Conservation (phyloP, 2,888 invertebrate genomes). For the Spodoptera picta region DNA sequence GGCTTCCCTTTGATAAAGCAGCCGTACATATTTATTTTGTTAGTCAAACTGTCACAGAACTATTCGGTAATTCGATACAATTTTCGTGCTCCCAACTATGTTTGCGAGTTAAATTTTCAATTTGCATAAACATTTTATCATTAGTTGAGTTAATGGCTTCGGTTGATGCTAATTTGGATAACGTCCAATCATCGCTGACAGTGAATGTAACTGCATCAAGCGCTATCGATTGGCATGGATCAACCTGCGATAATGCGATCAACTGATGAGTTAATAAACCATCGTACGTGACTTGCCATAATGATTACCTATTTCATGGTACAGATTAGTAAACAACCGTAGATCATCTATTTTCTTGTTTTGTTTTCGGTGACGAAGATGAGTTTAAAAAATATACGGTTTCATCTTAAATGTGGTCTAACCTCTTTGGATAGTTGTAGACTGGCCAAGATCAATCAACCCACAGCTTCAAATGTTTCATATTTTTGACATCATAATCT, state of each 20-base stretch:
- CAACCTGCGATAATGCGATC: conserved; percentile 25
- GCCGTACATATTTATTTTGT: too few species aligned
- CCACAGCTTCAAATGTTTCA: too few species aligned
- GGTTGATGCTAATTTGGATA: conserved; percentile 50
- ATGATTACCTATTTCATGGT: conserved; percentile 13
- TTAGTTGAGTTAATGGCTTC: conserved; percentile 47
- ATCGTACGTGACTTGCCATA: neutral
- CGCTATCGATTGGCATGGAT: conserved; percentile 27
- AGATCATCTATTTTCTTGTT: too few species aligned
- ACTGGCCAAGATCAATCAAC: too few species aligned
- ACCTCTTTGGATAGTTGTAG: too few species aligned
- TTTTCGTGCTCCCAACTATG: conserved; percentile 44
- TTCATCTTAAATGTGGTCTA: too few species aligned
- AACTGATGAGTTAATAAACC: conserved; percentile 12
- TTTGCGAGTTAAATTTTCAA: conserved; percentile 65
- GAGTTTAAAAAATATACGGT: too few species aligned
- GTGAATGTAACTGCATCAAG: conserved; percentile 39
- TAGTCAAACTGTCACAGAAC: neutral
- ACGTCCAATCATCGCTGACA: conserved; percentile 44
- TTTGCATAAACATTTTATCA: conserved; percentile 63
- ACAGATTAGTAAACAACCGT: too few species aligned
- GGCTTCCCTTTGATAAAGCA: neutral
- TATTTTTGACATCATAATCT: too few species aligned
- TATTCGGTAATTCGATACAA: conserved; percentile 22
- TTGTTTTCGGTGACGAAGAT: too few species aligned